phyloP scores from a whole-genome alignment of 2,888 invertebrate genomes.

The Epirrhoe tristata region DNA sequence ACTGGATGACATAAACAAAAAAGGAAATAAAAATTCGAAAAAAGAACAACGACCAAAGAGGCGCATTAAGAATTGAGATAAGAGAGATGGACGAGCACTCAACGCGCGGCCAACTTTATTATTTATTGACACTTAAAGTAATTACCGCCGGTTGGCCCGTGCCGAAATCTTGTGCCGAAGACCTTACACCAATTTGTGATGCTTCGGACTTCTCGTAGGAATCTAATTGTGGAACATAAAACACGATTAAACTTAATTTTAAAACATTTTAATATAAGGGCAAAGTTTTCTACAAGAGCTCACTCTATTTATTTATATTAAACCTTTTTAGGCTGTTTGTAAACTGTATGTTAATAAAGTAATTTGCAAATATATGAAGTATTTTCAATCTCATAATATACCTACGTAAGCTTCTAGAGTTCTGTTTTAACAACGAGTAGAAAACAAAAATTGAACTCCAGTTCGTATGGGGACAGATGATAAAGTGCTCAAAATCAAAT shows the following conservation, averaged over 20 bases:
- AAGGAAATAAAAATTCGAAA: conserved; percentile 64
- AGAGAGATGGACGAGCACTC: conserved; percentile 85
- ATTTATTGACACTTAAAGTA: conserved; percentile 86
- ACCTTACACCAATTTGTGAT: conserved; percentile 55
- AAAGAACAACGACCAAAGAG: conserved; percentile 81
- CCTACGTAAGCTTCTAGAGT: too few species aligned
- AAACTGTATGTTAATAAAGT: too few species aligned
- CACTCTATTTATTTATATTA: too few species aligned
- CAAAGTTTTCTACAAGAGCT: too few species aligned
- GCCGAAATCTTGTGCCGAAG: conserved; percentile 71
- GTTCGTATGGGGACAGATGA: not conserved
- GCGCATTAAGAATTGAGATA: conserved; percentile 85
- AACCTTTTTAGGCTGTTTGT: too few species aligned
- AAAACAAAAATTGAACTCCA: too few species aligned
- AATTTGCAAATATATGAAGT: too few species aligned
- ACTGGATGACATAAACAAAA: conserved; percentile 75
- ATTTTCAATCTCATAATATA: too few species aligned
- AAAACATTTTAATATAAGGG: too few species aligned
- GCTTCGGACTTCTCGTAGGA: conserved; percentile 25
- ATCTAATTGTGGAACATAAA: not conserved
- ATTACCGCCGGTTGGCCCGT: conserved; percentile 82
- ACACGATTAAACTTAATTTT: not conserved
- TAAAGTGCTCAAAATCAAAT: not conserved
- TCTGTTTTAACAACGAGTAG: too few species aligned
- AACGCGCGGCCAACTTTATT: conserved; percentile 80